Base-by-base conservation (phyloP, 1,140 invertebrate genomes). In the Trichomalopsis sarcophagae region DNA sequence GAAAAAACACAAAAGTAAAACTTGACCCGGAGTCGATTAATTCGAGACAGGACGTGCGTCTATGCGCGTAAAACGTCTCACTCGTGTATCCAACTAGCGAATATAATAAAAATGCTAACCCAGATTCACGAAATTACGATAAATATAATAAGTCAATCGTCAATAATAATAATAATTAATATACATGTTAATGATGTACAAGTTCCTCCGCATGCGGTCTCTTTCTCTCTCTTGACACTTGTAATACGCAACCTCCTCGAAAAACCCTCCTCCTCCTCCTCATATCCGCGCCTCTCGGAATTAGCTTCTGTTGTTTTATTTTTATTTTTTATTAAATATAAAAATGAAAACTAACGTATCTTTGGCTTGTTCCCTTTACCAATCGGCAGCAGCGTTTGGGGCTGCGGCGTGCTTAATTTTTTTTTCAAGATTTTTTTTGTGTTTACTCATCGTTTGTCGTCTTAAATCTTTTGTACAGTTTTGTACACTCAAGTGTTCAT, bases 291-390 rank as follows among this genome's bases (percentile, higher is more conserved):
- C 2, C 27, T n/a, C 40, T 91, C 78, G 78, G 73, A 82, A 87
- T 87, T 85, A 77, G 69, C 77, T 79, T 88, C 85, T 85, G 84
- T 87, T 84, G 62, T 74, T 86, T 82, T 83, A 84, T 88, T 88
- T 88, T 89, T 91, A 88, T 89, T 87, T 87, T 89, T 91, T 88
- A 87, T 92, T 92, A 92, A 93, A 93, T 92, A 93, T 93, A 92
- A 93, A 93, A 93, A 93, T 93, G 93, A 92, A 93, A 93, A 93
- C 92, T 93, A 93, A 93, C 90, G 87, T 93, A 93, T 93, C 93
- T 93, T 93, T 93, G 93, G 93, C 92, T 93, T 93, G 92, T 93
- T 93, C 92, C 92, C 93, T 93, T 93, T 92, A 93, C 92, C 93
- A 93, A 92, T 92, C 91, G 88, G 88, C 91, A 87, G 89, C 90